phyloP scores from a whole-genome alignment of 2,888 invertebrate genomes.

The Busseola fusca region DNA sequence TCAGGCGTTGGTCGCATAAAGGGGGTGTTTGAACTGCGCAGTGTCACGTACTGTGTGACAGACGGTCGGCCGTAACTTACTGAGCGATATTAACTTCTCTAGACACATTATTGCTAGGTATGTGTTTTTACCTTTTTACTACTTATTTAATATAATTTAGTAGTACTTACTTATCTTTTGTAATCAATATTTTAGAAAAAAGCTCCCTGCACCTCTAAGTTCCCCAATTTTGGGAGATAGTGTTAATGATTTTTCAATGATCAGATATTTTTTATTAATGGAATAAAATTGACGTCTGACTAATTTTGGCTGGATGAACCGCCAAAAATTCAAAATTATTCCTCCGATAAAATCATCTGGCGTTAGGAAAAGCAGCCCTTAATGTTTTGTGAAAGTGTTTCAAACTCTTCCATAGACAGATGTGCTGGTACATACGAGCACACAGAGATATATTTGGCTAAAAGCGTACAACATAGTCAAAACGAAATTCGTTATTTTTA shows the following conservation, averaged over 20 bases:
- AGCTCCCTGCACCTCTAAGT: too few relatives aligned
- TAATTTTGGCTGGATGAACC: too few relatives aligned
- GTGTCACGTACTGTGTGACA: slow-evolving; percentile 27
- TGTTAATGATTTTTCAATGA: too few relatives aligned
- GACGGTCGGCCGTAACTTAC: neutral
- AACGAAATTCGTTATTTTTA: neutral
- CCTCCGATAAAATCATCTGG: too few relatives aligned
- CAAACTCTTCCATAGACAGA: neutral
- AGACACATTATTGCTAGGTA: neutral
- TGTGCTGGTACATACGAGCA: neutral
- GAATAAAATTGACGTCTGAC: too few relatives aligned
- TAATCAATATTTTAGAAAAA: too few relatives aligned
- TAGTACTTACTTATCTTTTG: too few relatives aligned
- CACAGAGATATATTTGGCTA: neutral
- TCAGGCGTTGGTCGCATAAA: neutral
- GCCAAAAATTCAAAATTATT: too few relatives aligned
- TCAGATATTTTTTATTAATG: too few relatives aligned
- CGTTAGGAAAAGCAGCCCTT: too few relatives aligned
- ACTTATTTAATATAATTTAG: too few relatives aligned
- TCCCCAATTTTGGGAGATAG: too few relatives aligned
- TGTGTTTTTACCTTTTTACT: neutral
- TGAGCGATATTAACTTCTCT: slow-evolving; percentile 14
- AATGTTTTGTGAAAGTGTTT: neutral
- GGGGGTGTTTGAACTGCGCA: neutral
- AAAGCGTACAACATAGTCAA: neutral